Evolutionary conservation across 2,797 vertebrate genomes (phyloP), one percentile per base, ranked within the genome.

Genomic region (Enteromius paludinosus): DNA sequence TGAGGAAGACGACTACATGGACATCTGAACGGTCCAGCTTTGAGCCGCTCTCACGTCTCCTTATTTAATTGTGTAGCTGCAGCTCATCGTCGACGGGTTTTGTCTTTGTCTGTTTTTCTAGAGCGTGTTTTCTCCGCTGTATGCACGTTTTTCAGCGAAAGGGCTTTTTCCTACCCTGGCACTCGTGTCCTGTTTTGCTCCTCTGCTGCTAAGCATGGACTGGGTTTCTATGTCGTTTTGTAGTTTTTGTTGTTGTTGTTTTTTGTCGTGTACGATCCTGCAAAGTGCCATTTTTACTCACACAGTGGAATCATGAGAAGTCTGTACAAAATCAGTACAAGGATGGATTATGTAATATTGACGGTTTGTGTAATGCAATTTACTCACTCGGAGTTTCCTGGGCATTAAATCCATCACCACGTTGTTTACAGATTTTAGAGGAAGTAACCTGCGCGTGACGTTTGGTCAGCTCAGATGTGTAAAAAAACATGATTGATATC

Each of bases 1-100:
- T 1, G 98, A 99, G 86, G 97, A 99, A 75, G 95, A 95, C 2
- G 97, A 98, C 87, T 96, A 96, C 94, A 99, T 99, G 98, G 98
- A 97, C 90, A 94, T 96, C 86, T 96, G 92, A 95, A 89, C 88
- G 89, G 85, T 91, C 87, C 90, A 84, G 47, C 72, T 73, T 80
- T 1, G 17, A 61, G 17, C 47, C 73, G 82, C 78, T 45, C 52
- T 33, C n/a, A n/a, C n/a, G 76, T 59, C 81, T 52, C 35, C 62
- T 59, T 78, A 41, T 80, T 18, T 20, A 20, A 69, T 12, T 1
- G 79, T 81, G 69, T 72, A 69, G 56, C 79, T 49, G 79, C 69
- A 72, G 79, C 68, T 45, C 23, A 62, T 25, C 78, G 23, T 25
- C 3, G 62, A 38, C 43, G 20, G 43, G 43, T 35, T 47, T 41